phyloP scores from a whole-genome alignment of 2,113 vertebrate species.

The Ailurus styani region DNA sequence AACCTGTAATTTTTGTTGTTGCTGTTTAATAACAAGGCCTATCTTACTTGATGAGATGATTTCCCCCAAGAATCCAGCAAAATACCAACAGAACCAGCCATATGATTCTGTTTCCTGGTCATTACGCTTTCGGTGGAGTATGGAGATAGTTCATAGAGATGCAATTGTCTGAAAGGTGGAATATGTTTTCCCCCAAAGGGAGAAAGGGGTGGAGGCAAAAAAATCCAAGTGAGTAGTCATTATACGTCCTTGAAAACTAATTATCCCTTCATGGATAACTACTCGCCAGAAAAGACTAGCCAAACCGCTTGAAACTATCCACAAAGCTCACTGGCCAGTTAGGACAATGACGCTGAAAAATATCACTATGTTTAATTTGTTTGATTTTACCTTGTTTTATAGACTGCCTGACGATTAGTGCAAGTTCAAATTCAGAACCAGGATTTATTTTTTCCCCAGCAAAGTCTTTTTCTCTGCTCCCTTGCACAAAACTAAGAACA shows the following conservation, averaged over 20 bases:
- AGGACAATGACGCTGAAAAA: slow-evolving; percentile 42
- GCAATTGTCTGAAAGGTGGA: slow-evolving; percentile 14
- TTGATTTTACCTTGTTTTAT: slow-evolving; percentile 39
- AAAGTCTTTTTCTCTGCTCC: not conserved
- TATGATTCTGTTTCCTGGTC: not conserved
- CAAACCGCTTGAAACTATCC: not conserved
- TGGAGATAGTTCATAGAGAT: not conserved
- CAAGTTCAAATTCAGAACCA: not conserved
- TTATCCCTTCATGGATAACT: slow-evolving; percentile 49
- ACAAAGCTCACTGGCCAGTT: not conserved
- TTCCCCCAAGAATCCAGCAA: not conserved
- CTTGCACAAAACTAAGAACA: not conserved
- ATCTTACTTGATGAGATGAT: not conserved
- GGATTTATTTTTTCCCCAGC: not conserved
- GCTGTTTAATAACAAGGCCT: not conserved
- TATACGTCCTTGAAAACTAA: slow-evolving; percentile 54
- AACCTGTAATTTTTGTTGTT: not conserved
- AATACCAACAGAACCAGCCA: not conserved
- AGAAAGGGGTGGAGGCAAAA: slow-evolving; percentile 15
- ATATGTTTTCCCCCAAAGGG: not conserved
- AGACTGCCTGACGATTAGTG: not conserved
- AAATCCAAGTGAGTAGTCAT: slow-evolving; percentile 25
- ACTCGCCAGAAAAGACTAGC: not conserved
- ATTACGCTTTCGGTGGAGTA: not conserved
- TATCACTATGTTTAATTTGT: slow-evolving; percentile 30